phyloP scores from a whole-genome alignment of 2,888 invertebrate species.

The Orchesella flavescens region DNA sequence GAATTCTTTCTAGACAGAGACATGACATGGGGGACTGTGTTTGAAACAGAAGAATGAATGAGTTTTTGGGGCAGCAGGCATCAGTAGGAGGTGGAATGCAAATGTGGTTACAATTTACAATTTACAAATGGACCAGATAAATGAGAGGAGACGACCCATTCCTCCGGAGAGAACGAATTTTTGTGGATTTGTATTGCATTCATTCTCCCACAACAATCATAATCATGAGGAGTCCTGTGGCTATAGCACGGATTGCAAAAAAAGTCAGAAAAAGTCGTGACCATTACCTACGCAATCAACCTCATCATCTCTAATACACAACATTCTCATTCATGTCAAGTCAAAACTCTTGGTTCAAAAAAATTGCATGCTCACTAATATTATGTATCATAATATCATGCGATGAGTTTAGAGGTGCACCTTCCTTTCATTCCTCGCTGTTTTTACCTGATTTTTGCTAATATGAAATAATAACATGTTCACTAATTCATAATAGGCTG shows the following conservation, averaged over 20 bases:
- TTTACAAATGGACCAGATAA: too few relatives aligned
- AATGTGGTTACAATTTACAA: neutral
- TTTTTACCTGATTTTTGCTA: neutral
- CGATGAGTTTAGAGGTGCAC: neutral
- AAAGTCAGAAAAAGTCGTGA: constrained; percentile 32
- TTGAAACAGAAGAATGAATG: too few relatives aligned
- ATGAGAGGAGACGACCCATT: too few relatives aligned
- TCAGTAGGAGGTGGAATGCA: too few relatives aligned
- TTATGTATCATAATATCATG: neutral
- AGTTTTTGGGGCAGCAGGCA: too few relatives aligned
- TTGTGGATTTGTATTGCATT: too few relatives aligned
- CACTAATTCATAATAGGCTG: neutral
- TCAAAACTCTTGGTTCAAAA: neutral
- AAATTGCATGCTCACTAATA: neutral
- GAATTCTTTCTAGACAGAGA: too few relatives aligned
- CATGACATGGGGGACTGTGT: too few relatives aligned
- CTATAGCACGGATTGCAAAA: constrained; percentile 14
- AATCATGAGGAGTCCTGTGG: constrained; percentile 51
- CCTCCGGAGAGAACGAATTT: too few relatives aligned
- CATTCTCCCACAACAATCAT: neutral
- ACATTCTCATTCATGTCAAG: neutral
- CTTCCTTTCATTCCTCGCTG: neutral
- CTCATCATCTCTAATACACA: constrained; percentile 6
- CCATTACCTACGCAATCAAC: constrained; percentile 45
- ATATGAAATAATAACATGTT: neutral